Evolutionary conservation across 2,113 vertebrate genomes (phyloP).

Genomic region (Phodopus roborovskii): DNA sequence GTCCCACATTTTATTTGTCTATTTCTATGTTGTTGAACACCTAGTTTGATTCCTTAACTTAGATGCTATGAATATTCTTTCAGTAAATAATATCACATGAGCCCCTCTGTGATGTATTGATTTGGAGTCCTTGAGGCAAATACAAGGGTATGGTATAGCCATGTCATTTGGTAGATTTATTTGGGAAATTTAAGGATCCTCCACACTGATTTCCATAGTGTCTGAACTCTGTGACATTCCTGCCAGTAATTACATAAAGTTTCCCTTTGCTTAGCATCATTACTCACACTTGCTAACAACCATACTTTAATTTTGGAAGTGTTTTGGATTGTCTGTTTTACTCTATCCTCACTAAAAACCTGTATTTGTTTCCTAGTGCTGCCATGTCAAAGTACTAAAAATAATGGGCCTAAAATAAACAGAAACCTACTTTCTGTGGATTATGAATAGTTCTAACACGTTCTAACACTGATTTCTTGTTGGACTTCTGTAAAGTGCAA

Average conservation of each 20-base stretch:
- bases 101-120: background rate
- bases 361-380: background rate
- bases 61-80: background rate
- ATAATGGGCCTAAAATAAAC: background rate
- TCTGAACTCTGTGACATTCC: background rate
- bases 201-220: background rate
- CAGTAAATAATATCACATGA: background rate
- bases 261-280: background rate
- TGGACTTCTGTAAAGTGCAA: background rate
- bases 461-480: background rate
- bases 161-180: background rate
- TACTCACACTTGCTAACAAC: background rate
- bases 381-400: background rate
- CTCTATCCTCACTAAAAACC: background rate
- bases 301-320: conserved; percentile 4
- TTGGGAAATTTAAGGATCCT: background rate
- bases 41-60: background rate
- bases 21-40: background rate
- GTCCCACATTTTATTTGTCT: background rate
- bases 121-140: background rate
- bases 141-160: background rate
- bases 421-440: background rate
- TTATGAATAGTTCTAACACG: background rate
- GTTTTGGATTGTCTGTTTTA: background rate
- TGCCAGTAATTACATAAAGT: background rate